Percentiles rank a stretch among this genome's conserved stretches.
These are phyloP conservation scores for Alauda arvensis DNA, from an alignment of 2,797 vertebrate genomes.

Conservation along the genomic window DNA sequence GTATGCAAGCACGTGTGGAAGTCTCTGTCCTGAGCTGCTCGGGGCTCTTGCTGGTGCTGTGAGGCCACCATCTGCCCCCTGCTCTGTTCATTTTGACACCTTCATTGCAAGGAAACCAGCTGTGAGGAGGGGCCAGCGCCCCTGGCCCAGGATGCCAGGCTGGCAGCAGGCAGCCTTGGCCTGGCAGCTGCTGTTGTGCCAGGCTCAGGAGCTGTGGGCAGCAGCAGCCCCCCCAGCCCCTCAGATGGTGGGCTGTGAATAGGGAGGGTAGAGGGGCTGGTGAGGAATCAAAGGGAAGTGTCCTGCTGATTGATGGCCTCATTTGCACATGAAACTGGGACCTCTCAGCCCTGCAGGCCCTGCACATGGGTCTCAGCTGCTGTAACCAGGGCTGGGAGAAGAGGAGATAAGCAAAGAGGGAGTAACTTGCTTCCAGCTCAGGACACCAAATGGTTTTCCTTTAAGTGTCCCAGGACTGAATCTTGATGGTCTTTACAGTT, in stretches of 20 bases:
- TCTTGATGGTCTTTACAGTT: background rate
- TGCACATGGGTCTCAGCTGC: slow-evolving; percentile 26
- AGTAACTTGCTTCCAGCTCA: background rate
- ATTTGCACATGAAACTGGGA: slow-evolving; percentile 60
- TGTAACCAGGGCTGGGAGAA: background rate
- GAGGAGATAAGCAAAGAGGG: background rate
- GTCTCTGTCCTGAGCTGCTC: background rate
- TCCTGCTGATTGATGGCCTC: slow-evolving; percentile 47
- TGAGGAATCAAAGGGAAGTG: slow-evolving; percentile 36
- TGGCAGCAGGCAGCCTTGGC: background rate
- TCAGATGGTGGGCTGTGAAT: slow-evolving; percentile 19
- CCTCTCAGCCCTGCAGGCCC: slow-evolving; percentile 14
- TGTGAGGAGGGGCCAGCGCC: slow-evolving; percentile 15
- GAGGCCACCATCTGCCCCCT: slow-evolving; percentile 23
- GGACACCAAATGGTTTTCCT: background rate
- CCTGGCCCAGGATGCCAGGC: slow-evolving; percentile 7
- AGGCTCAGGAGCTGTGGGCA: slow-evolving; percentile 10
- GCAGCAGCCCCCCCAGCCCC: background rate
- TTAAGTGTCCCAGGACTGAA: background rate
- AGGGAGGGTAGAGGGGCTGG: background rate
- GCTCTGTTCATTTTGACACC: slow-evolving; percentile 9
- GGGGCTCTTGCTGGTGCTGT: background rate
- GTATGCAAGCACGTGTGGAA: background rate
- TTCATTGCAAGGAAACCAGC: slow-evolving; percentile 30
- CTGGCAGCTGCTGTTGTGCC: slow-evolving; percentile 2